Evolutionary conservation across 2,888 invertebrate species (phyloP).

Genomic region (Eristalis pertinax): DNA sequence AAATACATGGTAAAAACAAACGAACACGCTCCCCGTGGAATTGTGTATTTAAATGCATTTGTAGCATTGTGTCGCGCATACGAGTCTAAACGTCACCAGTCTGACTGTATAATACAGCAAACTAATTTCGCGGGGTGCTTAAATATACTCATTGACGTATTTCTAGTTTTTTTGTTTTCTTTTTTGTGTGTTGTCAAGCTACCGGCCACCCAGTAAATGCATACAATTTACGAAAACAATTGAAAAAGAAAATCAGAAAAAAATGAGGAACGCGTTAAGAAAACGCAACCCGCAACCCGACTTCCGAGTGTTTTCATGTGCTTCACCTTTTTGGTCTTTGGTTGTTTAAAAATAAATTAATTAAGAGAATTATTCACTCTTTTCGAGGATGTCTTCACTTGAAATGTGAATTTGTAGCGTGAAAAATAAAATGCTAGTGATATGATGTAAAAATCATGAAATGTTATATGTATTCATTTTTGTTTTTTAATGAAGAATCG

Average conservation of each 20-base stretch:
- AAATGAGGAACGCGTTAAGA: neutral
- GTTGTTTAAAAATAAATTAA: slow-evolving; percentile 36
- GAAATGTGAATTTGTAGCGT: neutral
- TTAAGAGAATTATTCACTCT: slow-evolving; percentile 17
- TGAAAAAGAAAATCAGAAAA: neutral
- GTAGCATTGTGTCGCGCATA: neutral
- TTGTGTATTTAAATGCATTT: slow-evolving; percentile 3
- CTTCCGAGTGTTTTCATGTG: slow-evolving; percentile 38
- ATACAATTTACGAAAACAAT: slow-evolving; percentile 6
- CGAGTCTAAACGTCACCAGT: neutral
- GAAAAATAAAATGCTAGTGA: neutral
- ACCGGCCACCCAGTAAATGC: neutral
- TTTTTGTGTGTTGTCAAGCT: slow-evolving; percentile 15
- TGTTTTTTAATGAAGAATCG: neutral
- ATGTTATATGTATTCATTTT: neutral
- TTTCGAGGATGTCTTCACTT: neutral
- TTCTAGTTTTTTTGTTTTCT: no score
- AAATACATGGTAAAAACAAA: neutral
- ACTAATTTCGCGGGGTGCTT: neutral
- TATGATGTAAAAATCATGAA: neutral
- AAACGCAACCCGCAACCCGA: neutral
- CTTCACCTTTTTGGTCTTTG: slow-evolving; percentile 46
- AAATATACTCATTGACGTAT: neutral
- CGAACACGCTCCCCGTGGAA: neutral
- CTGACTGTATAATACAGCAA: slow-evolving; percentile 34